phyloP scores from a whole-genome alignment of 1,140 invertebrate genomes.

The Neoseiulus cucumeris region DNA sequence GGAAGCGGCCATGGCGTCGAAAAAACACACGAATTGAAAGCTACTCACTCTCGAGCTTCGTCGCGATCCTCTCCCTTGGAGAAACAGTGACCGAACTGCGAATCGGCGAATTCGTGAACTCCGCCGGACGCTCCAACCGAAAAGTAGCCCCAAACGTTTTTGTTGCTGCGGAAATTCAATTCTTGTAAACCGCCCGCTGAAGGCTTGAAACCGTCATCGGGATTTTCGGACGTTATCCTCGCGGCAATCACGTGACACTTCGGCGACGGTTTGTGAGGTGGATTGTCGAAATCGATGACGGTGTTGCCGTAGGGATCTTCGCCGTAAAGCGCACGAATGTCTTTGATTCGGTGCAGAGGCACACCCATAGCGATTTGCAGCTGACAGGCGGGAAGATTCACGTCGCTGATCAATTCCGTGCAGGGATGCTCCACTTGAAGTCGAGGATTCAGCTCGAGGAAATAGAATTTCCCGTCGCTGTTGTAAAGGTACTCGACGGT shows the following conservation, averaged over 20 bases:
- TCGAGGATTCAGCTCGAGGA: slow-evolving; percentile 91
- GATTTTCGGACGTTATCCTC: slow-evolving; percentile 96
- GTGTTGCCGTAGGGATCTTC: slow-evolving; percentile 69
- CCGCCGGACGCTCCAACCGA: slow-evolving; percentile 91
- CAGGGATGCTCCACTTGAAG: slow-evolving; percentile 98
- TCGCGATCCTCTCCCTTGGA: slow-evolving; percentile 96
- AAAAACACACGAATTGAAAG: neutral
- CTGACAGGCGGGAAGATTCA: slow-evolving; percentile 92
- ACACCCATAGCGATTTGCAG: slow-evolving; percentile 95
- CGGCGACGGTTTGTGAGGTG: slow-evolving; percentile 60
- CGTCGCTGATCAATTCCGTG: slow-evolving; percentile 97
- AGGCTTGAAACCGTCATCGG: slow-evolving; percentile 97
- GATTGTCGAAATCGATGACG: slow-evolving; percentile 73
- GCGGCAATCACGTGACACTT: slow-evolving; percentile 97
- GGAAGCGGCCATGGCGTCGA: neutral
- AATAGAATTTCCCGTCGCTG: slow-evolving; percentile 68
- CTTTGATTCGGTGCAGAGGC: slow-evolving; percentile 84
- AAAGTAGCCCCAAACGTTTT: slow-evolving; percentile 99
- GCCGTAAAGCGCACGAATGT: slow-evolving; percentile 79
- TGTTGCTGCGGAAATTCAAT: slow-evolving; percentile 91
- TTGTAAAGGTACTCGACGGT: slow-evolving; percentile 98
- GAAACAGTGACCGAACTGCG: slow-evolving; percentile 99
- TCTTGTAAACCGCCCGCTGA: slow-evolving; percentile 94
- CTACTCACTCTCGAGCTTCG: slow-evolving; percentile 68
- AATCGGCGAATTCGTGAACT: slow-evolving; percentile 96